Conservation (phyloP, 2,888 invertebrate species). For the Drosophila imparisetae region DNA sequence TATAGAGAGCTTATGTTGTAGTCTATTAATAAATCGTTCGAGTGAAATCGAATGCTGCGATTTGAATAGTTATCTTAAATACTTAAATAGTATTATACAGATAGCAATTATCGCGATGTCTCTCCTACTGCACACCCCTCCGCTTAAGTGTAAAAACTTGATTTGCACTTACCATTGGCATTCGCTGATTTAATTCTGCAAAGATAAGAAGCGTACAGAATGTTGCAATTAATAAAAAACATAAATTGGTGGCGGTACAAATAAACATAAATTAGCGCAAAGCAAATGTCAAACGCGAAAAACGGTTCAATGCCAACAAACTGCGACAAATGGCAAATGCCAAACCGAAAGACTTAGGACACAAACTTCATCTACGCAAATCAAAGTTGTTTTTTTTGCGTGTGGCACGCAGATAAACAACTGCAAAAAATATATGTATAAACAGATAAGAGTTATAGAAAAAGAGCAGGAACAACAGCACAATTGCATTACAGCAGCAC, state of each 20-base stretch:
- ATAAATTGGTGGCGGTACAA: conserved; percentile 46
- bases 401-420: conserved; percentile 62
- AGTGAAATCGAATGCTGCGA: conserved; percentile 7
- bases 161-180: conserved; percentile 84
- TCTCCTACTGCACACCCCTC: background rate
- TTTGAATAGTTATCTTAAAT: conserved; percentile 43
- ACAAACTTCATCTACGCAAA: conserved; percentile 71
- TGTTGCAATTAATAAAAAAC: conserved; percentile 58
- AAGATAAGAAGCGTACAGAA: conserved; percentile 65
- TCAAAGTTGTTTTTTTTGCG: conserved; percentile 45
- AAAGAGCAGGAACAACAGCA: conserved; percentile 51
- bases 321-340: conserved; percentile 60
- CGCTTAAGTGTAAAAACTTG: conserved; percentile 6
- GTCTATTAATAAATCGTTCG: background rate
- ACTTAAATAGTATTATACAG: conserved; percentile 19
- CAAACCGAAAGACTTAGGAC: conserved; percentile 81
- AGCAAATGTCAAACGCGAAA: conserved; percentile 56
- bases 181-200: conserved; percentile 85
- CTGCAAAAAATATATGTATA: conserved; percentile 32
- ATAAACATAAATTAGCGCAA: conserved; percentile 61
- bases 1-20: conserved; percentile 9
- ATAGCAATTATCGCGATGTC: conserved; percentile 15
- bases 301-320: conserved; percentile 48
- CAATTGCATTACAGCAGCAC: conserved; percentile 55
- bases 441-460: conserved; percentile 49